Percentiles rank a stretch among this genome's conserved stretches.
Evolutionary conservation across 2,113 vertebrate species (phyloP).

Genomic region (Neogobius melanostomus): DNA sequence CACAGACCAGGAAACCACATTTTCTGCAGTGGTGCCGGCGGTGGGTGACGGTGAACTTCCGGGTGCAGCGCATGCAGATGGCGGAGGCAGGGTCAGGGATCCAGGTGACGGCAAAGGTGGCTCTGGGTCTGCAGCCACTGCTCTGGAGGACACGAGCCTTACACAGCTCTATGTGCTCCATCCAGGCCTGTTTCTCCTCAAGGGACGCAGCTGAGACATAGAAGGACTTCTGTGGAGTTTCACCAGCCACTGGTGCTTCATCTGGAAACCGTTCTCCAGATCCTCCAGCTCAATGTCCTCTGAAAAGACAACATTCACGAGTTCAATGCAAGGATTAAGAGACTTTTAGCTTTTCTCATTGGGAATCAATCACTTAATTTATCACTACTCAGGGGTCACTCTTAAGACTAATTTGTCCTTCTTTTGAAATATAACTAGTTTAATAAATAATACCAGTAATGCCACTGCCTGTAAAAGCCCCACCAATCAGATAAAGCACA

Average conservation of each 20-base stretch:
- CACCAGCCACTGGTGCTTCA: slow-evolving; percentile 91
- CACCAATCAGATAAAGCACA: background rate
- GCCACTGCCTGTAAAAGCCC: too few species aligned
- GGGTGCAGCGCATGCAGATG: slow-evolving; percentile 90
- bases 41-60: slow-evolving; percentile 80
- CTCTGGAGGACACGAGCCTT: slow-evolving; percentile 68
- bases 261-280: slow-evolving; percentile 77
- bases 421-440: too few species aligned
- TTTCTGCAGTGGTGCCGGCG: slow-evolving; percentile 90
- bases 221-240: slow-evolving; percentile 90
- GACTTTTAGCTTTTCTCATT: too few species aligned
- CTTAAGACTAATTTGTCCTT: too few species aligned
- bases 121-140: slow-evolving; percentile 41
- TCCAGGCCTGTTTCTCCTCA: slow-evolving; percentile 87
- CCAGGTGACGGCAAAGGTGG: slow-evolving; percentile 80
- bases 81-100: slow-evolving; percentile 84
- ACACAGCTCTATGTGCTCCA: slow-evolving; percentile 85
- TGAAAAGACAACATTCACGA: slow-evolving; percentile 14
- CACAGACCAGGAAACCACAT: slow-evolving; percentile 88
- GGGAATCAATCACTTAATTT: too few species aligned
- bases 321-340: background rate
- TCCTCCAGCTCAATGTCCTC: slow-evolving; percentile 84
- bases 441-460: too few species aligned
- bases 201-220: slow-evolving; percentile 81
- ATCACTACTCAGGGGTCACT: too few species aligned